These are phyloP conservation scores for Drosophila tanythrix DNA, from an alignment of 2,888 invertebrate genomes.

Conservation along the genomic window DNA sequence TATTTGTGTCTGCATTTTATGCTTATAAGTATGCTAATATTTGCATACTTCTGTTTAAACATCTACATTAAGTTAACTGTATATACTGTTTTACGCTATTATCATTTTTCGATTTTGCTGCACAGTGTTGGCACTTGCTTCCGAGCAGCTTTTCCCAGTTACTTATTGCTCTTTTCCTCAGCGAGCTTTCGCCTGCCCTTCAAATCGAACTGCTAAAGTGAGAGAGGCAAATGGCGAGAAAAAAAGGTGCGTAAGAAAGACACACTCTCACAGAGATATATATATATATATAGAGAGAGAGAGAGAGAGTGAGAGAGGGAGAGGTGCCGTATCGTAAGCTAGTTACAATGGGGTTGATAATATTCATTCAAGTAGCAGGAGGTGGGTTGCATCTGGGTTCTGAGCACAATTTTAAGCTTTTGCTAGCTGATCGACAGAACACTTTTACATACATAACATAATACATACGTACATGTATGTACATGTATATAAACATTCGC, in stretches of 20 bases:
- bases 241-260: conserved; percentile 2
- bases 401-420: conserved; percentile 3
- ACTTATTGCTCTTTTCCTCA: conserved; percentile 11
- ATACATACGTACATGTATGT: background rate
- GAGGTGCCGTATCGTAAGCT: background rate
- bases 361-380: background rate
- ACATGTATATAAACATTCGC: background rate
- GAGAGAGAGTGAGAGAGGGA: background rate
- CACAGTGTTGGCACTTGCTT: conserved; percentile 12
- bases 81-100: background rate
- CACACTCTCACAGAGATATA: background rate
- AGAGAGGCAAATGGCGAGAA: conserved; percentile 8
- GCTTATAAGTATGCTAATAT: conserved; percentile 14
- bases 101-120: background rate
- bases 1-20: background rate
- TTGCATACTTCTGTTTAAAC: background rate
- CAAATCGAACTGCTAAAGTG: conserved; percentile 13
- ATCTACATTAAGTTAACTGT: background rate
- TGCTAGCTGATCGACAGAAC: conserved; percentile 12
- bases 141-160: conserved; percentile 18
- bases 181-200: conserved; percentile 27
- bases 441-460: background rate
- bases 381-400: background rate
- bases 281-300: too few relatives aligned
- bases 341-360: conserved; percentile 4